Evolutionary conservation across 2,888 invertebrate species (phyloP).

Genomic region (Drosophila sordidula): DNA sequence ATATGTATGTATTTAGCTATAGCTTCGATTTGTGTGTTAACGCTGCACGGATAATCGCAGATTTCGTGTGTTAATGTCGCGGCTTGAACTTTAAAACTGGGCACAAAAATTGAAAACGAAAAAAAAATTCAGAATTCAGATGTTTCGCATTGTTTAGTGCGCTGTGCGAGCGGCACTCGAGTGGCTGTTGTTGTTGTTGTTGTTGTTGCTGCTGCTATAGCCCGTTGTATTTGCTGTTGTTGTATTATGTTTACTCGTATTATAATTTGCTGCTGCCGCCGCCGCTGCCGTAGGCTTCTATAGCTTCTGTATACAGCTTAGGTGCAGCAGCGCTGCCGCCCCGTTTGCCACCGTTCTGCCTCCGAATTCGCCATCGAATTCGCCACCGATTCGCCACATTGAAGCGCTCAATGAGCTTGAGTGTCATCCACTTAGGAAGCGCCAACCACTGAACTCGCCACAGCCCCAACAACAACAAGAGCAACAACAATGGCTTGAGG

Average conservation of each 20-base stretch:
- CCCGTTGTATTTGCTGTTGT: conserved; percentile 41
- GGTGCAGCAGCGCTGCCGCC: conserved; percentile 66
- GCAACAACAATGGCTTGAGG: conserved; percentile 34
- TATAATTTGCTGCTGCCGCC: conserved; percentile 49
- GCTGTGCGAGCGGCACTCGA: conserved; percentile 54
- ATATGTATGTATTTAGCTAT: conserved; percentile 4
- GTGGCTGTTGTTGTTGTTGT: conserved; percentile 28
- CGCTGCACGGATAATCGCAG: conserved; percentile 66
- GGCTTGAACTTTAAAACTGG: conserved; percentile 79
- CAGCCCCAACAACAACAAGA: conserved; percentile 34
- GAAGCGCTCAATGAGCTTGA: conserved; percentile 74
- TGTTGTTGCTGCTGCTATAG: conserved; percentile 17
- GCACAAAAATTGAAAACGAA: conserved; percentile 68
- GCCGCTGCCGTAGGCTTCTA: conserved; percentile 12
- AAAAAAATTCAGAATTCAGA: conserved; percentile 54
- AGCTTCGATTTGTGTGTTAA: conserved; percentile 20
- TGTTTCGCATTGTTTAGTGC: conserved; percentile 74
- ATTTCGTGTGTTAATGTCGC: conserved; percentile 78
- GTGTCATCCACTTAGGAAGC: conserved; percentile 80
- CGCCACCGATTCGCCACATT: conserved; percentile 31
- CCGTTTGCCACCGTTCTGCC: conserved; percentile 18
- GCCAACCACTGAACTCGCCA: conserved; percentile 79
- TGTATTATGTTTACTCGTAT: conserved; percentile 76
- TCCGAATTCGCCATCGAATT: conserved; percentile 3
- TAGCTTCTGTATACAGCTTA: conserved; percentile 26